Evolutionary conservation across 2,888 invertebrate species (phyloP).

Genomic region (Polymixis lichenea): DNA sequence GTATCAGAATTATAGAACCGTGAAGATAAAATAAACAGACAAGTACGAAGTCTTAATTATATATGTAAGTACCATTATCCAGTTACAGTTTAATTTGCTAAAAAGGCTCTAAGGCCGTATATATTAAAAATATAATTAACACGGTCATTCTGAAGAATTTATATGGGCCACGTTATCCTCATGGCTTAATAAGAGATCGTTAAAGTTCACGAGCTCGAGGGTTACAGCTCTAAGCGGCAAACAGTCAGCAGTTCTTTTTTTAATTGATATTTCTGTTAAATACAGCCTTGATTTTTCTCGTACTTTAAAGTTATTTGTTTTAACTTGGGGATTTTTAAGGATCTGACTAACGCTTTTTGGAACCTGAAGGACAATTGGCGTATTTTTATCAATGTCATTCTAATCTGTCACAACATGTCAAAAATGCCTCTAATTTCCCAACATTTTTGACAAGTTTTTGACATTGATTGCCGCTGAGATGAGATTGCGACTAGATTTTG

Average conservation of each 20-base stretch:
- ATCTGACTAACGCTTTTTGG: not conserved
- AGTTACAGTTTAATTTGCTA: slow-evolving; percentile 43
- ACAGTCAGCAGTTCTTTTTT: slow-evolving; percentile 44
- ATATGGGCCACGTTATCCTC: slow-evolving; percentile 32
- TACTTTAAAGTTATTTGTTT: not conserved
- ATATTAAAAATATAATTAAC: slow-evolving; percentile 48
- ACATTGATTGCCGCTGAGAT: too few species aligned
- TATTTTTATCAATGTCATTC: too few species aligned
- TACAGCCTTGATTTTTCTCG: not conserved
- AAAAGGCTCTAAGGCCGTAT: slow-evolving; percentile 12
- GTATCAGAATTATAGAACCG: slow-evolving; percentile 2
- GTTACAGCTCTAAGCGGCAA: slow-evolving; percentile 21
- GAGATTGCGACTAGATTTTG: too few species aligned
- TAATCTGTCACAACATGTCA: too few species aligned
- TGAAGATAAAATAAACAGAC: not conserved
- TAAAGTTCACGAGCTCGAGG: slow-evolving; percentile 55
- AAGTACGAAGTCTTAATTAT: slow-evolving; percentile 8
- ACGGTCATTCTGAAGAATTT: slow-evolving; percentile 37
- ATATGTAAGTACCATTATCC: not conserved
- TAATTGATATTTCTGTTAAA: slow-evolving; percentile 15
- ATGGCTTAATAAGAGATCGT: slow-evolving; percentile 53
- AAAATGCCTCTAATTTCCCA: too few species aligned
- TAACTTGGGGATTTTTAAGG: too few species aligned
- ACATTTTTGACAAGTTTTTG: too few species aligned
- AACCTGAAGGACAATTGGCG: too few species aligned